phyloP scores from a whole-genome alignment of 1,140 invertebrate species.

The Drosophila littoralis region DNA sequence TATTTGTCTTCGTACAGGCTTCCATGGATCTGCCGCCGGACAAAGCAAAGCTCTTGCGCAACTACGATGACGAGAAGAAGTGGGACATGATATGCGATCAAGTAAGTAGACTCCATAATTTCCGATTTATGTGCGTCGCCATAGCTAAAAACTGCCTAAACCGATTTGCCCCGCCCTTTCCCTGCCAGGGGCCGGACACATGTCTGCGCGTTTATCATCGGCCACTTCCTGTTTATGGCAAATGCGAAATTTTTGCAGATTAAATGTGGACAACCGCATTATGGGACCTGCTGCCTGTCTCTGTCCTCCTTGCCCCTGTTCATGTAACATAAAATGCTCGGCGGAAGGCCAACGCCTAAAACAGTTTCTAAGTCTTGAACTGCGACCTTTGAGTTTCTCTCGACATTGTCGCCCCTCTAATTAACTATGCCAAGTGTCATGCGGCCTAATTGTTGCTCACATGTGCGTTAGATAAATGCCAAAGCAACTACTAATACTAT shows the following conservation, averaged over 20 bases:
- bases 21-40: slow-evolving; percentile 99
- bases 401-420: slow-evolving; percentile 46
- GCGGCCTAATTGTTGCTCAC: slow-evolving; percentile 58
- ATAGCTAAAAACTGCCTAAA: slow-evolving; percentile 6
- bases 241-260: slow-evolving; percentile 44
- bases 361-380: slow-evolving; percentile 55
- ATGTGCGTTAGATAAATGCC: slow-evolving; percentile 12
- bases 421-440: slow-evolving; percentile 70
- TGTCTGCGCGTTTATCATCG: slow-evolving; percentile 36
- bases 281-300: not conserved
- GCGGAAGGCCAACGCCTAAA: slow-evolving; percentile 43
- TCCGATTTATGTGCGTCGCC: slow-evolving; percentile 14
- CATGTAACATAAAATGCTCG: not conserved
- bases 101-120: slow-evolving; percentile 86
- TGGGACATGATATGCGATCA: slow-evolving; percentile 99
- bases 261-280: slow-evolving; percentile 15
- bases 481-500: not conserved
- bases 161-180: not conserved
- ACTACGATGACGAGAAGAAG: slow-evolving; percentile 99
- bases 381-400: slow-evolving; percentile 55
- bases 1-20: slow-evolving; percentile 88
- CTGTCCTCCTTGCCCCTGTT: not conserved
- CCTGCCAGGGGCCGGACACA: not conserved
- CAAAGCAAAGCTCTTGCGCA: slow-evolving; percentile 98
- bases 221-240: slow-evolving; percentile 51